These are phyloP conservation scores for Drosophila arawakana DNA, from an alignment of 1,140 invertebrate genomes.

Conservation along the genomic window DNA sequence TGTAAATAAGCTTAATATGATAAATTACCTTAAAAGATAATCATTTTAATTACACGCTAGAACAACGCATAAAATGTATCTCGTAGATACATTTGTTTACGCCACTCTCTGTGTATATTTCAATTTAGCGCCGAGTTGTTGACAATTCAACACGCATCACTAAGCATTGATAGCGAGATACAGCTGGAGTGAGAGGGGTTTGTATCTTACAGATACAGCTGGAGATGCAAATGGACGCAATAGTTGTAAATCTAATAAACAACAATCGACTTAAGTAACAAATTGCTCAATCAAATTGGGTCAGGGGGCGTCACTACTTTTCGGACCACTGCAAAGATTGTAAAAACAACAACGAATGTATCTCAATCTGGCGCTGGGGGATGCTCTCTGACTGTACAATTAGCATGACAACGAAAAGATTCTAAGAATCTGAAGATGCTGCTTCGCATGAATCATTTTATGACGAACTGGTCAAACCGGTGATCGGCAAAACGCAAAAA, in stretches of 20 bases:
- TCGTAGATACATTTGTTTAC: slow-evolving; percentile 10
- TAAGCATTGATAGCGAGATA: not conserved
- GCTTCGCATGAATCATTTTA: slow-evolving; percentile 19
- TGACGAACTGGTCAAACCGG: slow-evolving; percentile 61
- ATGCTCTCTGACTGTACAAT: slow-evolving; percentile 32
- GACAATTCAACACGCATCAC: slow-evolving; percentile 41
- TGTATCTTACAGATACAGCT: slow-evolving; percentile 41
- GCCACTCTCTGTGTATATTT: slow-evolving; percentile 18
- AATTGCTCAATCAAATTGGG: slow-evolving; percentile 77
- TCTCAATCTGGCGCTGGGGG: slow-evolving; percentile 37
- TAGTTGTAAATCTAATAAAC: slow-evolving; percentile 73
- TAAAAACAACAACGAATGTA: slow-evolving; percentile 24
- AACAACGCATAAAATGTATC: slow-evolving; percentile 56
- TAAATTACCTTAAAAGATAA: slow-evolving; percentile 60
- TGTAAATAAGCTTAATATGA: slow-evolving; percentile 65
- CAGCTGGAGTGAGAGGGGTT: not conserved
- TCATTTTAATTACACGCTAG: slow-evolving; percentile 69
- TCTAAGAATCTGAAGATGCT: slow-evolving; percentile 28
- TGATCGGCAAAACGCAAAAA: slow-evolving; percentile 20
- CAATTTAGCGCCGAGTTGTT: slow-evolving; percentile 46
- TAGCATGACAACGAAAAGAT: slow-evolving; percentile 32
- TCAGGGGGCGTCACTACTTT: slow-evolving; percentile 53
- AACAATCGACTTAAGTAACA: slow-evolving; percentile 52
- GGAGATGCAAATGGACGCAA: slow-evolving; percentile 65
- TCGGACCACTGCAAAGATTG: slow-evolving; percentile 43